These are phyloP conservation scores for Drosophila littoralis DNA, from an alignment of 1,140 invertebrate species.

Conservation along the genomic window DNA sequence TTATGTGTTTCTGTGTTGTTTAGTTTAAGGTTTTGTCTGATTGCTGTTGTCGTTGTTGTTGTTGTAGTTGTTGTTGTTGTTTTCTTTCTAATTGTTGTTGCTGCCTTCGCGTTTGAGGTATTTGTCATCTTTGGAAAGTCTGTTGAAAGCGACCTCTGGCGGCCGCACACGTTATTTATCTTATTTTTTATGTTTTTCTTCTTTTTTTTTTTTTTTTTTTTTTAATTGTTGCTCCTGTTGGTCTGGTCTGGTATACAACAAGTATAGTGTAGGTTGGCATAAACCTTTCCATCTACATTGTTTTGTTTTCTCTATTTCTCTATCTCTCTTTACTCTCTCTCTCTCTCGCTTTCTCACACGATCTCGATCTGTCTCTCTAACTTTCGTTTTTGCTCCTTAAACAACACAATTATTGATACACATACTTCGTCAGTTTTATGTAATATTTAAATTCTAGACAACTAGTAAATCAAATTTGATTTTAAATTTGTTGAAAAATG, in stretches of 20 bases:
- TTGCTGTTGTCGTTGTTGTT: conserved; percentile 37
- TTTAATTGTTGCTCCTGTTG: conserved; percentile 37
- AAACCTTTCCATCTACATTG: conserved; percentile 31
- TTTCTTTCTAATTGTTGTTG: conserved; percentile 33
- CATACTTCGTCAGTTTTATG: conserved; percentile 84
- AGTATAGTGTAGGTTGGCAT: conserved; percentile 25
- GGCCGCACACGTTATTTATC: conserved; percentile 43
- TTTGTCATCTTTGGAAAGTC: conserved; percentile 82
- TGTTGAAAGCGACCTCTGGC: conserved; percentile 63
- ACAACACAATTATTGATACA: conserved; percentile 80
- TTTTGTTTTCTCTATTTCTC: conserved; percentile 9
- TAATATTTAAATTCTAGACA: conserved; percentile 73
- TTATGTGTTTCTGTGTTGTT: conserved; percentile 31
- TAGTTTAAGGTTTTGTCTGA: conserved; percentile 17
- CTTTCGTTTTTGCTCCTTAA: conserved; percentile 44
- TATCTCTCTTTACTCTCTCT: conserved; percentile 1
- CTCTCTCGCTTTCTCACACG: not conserved
- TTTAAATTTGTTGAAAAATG: conserved; percentile 51
- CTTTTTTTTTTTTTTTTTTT: conserved; percentile 12
- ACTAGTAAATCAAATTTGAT: conserved; percentile 71
- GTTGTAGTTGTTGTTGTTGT: conserved; percentile 37
- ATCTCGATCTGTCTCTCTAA: conserved; percentile 9
- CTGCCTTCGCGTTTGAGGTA: conserved; percentile 80
- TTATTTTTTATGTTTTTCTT: conserved; percentile 27
- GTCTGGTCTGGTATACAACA: conserved; percentile 59